phyloP scores from a whole-genome alignment of 2,113 vertebrate genomes.

The Sorex fumeus region DNA sequence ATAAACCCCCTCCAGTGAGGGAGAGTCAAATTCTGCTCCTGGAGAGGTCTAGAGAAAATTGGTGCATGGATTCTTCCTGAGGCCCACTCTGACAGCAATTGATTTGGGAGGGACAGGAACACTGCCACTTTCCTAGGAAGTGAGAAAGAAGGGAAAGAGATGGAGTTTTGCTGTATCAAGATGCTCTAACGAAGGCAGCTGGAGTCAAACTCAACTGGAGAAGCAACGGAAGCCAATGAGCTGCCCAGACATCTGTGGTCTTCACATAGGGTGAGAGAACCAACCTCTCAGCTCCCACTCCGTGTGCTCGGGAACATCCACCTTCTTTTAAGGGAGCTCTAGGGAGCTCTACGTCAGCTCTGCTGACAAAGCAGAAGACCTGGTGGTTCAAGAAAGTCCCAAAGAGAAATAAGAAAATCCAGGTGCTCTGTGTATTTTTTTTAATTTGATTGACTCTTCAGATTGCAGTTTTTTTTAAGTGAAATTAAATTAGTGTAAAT shows the following conservation, averaged over 20 bases:
- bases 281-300: no score
- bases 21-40: background rate
- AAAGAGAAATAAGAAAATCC: background rate
- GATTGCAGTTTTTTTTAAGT: background rate
- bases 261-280: no score
- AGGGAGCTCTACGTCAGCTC: background rate
- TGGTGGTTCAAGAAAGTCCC: background rate
- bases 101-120: slow-evolving; percentile 1
- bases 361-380: background rate
- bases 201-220: background rate
- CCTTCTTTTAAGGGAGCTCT: no score
- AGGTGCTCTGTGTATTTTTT: background rate
- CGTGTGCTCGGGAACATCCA: no score
- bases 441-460: background rate
- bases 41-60: background rate
- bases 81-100: background rate
- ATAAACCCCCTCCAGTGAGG: background rate
- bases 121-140: background rate
- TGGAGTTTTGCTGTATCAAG: background rate
- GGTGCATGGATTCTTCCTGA: background rate
- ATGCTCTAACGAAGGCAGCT: background rate
- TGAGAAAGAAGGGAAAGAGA: background rate
- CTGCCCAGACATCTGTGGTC: background rate
- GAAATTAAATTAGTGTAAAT: slow-evolving; percentile 25
- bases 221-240: background rate